Percentiles rank a stretch among this genome's conserved stretches.
phyloP scores from a whole-genome alignment of 2,888 invertebrate genomes.

The Orthosia gracilis region DNA sequence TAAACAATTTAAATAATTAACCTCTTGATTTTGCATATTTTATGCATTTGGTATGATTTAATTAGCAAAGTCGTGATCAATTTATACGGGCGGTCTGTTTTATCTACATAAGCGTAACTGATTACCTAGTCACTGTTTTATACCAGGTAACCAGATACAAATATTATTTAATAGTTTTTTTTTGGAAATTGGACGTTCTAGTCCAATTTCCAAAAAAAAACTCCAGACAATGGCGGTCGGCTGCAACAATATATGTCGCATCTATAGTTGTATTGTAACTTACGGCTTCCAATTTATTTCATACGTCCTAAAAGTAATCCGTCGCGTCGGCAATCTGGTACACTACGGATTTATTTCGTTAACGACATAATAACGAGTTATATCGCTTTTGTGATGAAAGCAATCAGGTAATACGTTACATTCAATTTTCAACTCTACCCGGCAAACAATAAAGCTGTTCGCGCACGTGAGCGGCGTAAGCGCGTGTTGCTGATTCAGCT shows the following conservation, averaged over 20 bases:
- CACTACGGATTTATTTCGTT: conserved; percentile 74
- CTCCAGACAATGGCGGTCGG: conserved; percentile 8
- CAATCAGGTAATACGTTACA: conserved; percentile 50
- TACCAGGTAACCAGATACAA: neutral
- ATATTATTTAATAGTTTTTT: conserved; percentile 6
- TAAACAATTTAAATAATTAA: conserved; percentile 10
- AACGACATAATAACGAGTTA: conserved; percentile 77
- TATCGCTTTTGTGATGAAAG: conserved; percentile 71
- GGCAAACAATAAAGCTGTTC: conserved; percentile 32
- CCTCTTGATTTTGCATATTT: conserved; percentile 16
- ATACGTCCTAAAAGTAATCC: conserved; percentile 66
- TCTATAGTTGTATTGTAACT: conserved; percentile 30
- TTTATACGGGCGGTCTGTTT: conserved; percentile 12
- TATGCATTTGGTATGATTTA: conserved; percentile 10
- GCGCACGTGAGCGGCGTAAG: conserved; percentile 12
- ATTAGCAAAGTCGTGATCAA: conserved; percentile 23
- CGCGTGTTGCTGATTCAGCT: conserved; percentile 55
- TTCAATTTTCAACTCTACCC: conserved; percentile 57
- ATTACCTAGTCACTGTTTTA: neutral
- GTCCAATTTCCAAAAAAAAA: conserved; percentile 24
- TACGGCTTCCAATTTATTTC: conserved; percentile 65
- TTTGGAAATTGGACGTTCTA: no score
- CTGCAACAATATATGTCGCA: conserved; percentile 13
- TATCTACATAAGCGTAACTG: conserved; percentile 1
- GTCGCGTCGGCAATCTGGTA: conserved; percentile 69